Conservation (phyloP, 2,113 vertebrate species). For the Ctenodactylus gundi region DNA sequence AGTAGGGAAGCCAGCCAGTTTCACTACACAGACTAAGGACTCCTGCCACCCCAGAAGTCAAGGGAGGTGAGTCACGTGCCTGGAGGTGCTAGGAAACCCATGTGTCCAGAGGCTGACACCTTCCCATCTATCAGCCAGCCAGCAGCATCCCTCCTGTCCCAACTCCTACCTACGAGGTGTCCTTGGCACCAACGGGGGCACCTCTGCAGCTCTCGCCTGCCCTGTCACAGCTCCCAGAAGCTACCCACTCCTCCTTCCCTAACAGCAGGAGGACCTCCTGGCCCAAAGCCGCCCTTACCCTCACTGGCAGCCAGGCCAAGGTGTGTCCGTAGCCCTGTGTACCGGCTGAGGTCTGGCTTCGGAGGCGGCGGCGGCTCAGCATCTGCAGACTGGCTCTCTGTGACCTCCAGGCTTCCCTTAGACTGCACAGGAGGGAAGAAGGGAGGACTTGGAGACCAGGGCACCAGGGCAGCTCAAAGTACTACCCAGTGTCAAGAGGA, state of each 20-base stretch:
- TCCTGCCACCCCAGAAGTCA: neutral
- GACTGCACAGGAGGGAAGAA: conserved; percentile 84
- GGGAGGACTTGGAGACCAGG: neutral
- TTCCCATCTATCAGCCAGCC: neutral
- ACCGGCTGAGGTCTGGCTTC: conserved; percentile 94
- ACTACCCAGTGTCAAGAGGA: too few species aligned
- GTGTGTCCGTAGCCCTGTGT: conserved; percentile 91
- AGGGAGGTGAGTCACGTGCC: neutral
- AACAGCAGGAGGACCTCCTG: neutral
- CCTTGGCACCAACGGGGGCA: too few species aligned
- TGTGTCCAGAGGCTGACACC: neutral
- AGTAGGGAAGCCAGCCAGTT: too few species aligned
- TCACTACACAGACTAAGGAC: neutral
- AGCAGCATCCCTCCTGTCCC: too few species aligned
- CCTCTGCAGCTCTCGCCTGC: too few species aligned
- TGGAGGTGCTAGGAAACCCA: neutral
- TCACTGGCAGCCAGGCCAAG: conserved; percentile 89
- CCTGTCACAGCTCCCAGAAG: neutral
- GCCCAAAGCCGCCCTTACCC: conserved; percentile 84
- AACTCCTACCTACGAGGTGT: neutral
- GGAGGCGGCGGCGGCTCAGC: conserved; percentile 95
- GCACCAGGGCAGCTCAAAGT: neutral
- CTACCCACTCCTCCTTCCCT: too few species aligned
- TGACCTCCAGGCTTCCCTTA: conserved; percentile 95
- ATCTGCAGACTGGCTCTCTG: conserved; percentile 97